These are phyloP conservation scores for Cylas formicarius DNA, from an alignment of 1,140 invertebrate species.

Conservation along the genomic window DNA sequence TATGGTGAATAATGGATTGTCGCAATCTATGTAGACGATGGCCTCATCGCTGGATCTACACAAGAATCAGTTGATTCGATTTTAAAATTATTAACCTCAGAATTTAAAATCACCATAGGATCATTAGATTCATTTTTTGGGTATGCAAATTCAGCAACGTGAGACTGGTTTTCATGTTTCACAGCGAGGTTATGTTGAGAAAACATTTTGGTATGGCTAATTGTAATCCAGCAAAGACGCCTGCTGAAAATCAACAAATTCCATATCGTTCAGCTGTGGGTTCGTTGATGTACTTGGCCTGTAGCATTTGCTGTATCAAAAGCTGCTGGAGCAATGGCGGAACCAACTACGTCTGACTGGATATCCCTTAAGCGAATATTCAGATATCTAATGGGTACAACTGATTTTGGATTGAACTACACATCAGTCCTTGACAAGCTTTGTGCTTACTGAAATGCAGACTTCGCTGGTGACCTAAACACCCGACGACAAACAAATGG, in stretches of 20 bases:
- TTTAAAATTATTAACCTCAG: slow-evolving; percentile 13
- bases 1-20: no score
- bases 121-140: slow-evolving; percentile 1
- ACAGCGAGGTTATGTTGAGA: slow-evolving; percentile 22
- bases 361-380: slow-evolving; percentile 28
- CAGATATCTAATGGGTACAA: background rate
- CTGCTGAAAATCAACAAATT: background rate
- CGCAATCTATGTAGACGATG: slow-evolving; percentile 31
- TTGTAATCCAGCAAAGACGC: background rate
- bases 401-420: background rate
- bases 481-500: slow-evolving; percentile 35
- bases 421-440: background rate
- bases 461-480: slow-evolving; percentile 35
- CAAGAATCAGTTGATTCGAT: slow-evolving; percentile 27
- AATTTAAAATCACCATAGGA: slow-evolving; percentile 3
- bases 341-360: slow-evolving; percentile 32
- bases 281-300: slow-evolving; percentile 3
- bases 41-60: slow-evolving; percentile 31
- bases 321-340: slow-evolving; percentile 31
- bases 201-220: slow-evolving; percentile 4
- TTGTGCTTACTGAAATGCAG: slow-evolving; percentile 30
- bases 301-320: slow-evolving; percentile 7
- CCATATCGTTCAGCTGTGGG: slow-evolving; percentile 22
- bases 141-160: slow-evolving; percentile 1
- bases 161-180: slow-evolving; percentile 20